Evolutionary conservation across 2,888 invertebrate species (phyloP).

Genomic region (Scotopteryx bipunctaria): DNA sequence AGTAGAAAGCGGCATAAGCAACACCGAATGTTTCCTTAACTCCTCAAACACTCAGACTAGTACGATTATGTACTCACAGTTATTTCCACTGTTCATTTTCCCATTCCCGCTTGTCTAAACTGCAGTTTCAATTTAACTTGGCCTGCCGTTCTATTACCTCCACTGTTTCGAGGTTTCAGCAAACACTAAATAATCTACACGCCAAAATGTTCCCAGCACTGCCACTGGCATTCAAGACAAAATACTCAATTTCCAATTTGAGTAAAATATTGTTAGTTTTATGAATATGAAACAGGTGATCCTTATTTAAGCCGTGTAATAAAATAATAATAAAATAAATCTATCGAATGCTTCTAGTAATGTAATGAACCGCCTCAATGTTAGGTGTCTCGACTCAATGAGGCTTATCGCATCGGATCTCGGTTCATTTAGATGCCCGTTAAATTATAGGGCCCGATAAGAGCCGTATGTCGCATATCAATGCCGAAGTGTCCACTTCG

Average conservation of each 20-base stretch:
- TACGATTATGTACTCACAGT: constrained; percentile 4
- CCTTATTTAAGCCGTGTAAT: constrained; percentile 42
- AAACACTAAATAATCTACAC: constrained; percentile 64
- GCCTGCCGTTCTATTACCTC: constrained; percentile 55
- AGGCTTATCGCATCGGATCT: constrained; percentile 79
- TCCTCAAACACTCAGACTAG: background rate
- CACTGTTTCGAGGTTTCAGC: constrained; percentile 51
- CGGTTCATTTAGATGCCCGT: constrained; percentile 78
- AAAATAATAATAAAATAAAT: constrained; percentile 61
- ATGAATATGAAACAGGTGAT: constrained; percentile 31
- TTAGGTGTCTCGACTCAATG: constrained; percentile 71
- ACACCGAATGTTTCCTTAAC: too few relatives aligned
- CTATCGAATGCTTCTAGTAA: constrained; percentile 63
- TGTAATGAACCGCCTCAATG: constrained; percentile 67
- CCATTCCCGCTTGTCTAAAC: constrained; percentile 43
- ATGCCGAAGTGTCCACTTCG: constrained; percentile 57
- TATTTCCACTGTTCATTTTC: constrained; percentile 23
- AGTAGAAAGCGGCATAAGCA: too few relatives aligned
- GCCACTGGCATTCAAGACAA: constrained; percentile 7
- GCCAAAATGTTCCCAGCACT: constrained; percentile 1
- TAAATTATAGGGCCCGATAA: constrained; percentile 78
- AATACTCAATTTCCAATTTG: constrained; percentile 4
- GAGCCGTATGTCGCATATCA: constrained; percentile 66
- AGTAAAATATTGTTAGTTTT: constrained; percentile 5
- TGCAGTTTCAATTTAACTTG: constrained; percentile 68